Evolutionary conservation across 2,888 invertebrate species (phyloP), one percentile per base, ranked within the genome.

Genomic region (Cynaeus angustus): DNA sequence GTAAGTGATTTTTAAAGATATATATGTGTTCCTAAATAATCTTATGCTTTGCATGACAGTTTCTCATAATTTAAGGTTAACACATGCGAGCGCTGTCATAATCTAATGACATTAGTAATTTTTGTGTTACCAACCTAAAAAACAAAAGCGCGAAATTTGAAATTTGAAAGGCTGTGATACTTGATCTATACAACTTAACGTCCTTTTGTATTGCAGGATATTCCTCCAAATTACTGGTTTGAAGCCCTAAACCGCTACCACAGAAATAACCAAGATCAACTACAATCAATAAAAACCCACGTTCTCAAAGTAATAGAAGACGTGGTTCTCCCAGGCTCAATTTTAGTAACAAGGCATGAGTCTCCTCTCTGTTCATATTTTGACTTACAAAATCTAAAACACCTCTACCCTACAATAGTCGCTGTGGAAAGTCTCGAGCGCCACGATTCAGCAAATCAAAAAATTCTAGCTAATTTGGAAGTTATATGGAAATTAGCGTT

Each of bases 401-500:
- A 73, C 14, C 62, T 76, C 2, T 81, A 79, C 68, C 78, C 77
- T 6, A 68, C 73, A 1, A 74, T 82, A 9, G 76, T 80, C 12
- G 79, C 73, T 50, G 74, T 76, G 14, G 76, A 77, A 37, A 76
- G 74, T 26, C 66, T 82, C 13, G 72, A 74, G 28, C 65, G 73
- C 12, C 81, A 82, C 59, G 74, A 80, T 56, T 71, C 70, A 6
- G 66, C 69, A 37, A 61, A 74, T 14, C 70, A 75, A 50, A 70
- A 37, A 9, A 66, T 75, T 30, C 59, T 77, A 72, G 7, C 83
- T 85, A 87, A 87, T 82, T 81, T 83, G 81, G 88, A 89, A 74
- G 88, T 89, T 0, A 89, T 92, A 73, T 92, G 92, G 92, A 87
- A 88, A n/a, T 87, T 88, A 37, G 90, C 89, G 4, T 82, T 89